These are phyloP conservation scores for Naja naja DNA, from an alignment of 2,113 vertebrate genomes.

Conservation along the genomic window DNA sequence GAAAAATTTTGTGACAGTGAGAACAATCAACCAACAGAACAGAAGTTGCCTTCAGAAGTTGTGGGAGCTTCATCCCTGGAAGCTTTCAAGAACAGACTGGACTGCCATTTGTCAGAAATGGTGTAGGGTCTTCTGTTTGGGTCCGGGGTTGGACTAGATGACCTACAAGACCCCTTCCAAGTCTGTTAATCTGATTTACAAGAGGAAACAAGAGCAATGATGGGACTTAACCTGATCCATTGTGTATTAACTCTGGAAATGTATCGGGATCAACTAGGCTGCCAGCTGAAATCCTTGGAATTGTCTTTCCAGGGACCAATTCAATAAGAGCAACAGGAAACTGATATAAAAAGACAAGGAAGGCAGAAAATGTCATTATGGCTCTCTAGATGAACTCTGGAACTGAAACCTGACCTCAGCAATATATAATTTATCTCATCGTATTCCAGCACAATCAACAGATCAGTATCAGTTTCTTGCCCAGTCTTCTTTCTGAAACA, in stretches of 20 bases:
- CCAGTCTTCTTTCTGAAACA: not conserved
- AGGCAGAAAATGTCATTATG: not conserved
- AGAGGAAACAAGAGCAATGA: not conserved
- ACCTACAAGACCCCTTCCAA: too few relatives aligned
- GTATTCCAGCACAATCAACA: not conserved
- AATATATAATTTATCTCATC: not conserved
- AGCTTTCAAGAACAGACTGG: too few relatives aligned
- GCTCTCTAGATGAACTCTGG: not conserved
- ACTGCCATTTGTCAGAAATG: too few relatives aligned
- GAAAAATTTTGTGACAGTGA: too few relatives aligned
- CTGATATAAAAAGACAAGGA: not conserved
- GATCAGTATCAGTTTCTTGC: not conserved
- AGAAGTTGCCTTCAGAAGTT: too few relatives aligned
- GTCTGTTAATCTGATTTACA: too few relatives aligned
- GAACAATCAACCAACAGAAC: too few relatives aligned
- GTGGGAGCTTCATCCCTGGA: too few relatives aligned
- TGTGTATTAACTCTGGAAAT: not conserved
- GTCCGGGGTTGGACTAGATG: too few relatives aligned
- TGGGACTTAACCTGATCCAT: not conserved
- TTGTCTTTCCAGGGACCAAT: not conserved
- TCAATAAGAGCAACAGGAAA: not conserved
- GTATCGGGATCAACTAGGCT: fast-evolving
- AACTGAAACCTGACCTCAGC: not conserved
- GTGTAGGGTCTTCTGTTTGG: too few relatives aligned
- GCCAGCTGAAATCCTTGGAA: not conserved